Percentiles rank a stretch among this genome's conserved stretches.
These are phyloP conservation scores for Cantharis rufa DNA, from an alignment of 2,888 invertebrate species.

Conservation along the genomic window DNA sequence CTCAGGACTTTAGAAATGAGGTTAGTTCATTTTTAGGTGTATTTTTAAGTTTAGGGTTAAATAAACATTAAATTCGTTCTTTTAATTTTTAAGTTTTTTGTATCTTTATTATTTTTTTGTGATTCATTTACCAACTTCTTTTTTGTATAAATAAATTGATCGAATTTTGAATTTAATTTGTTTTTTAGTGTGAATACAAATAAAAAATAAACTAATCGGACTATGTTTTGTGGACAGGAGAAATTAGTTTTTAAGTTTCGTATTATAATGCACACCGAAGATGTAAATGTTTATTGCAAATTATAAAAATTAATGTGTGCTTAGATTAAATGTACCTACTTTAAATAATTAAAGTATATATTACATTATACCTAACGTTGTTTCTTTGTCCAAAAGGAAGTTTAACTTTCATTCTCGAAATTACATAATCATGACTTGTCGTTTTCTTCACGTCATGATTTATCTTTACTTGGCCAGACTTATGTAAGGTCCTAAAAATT, in stretches of 20 bases:
- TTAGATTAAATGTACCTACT: constrained; percentile 26
- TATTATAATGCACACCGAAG: constrained; percentile 25
- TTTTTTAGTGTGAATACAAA: background rate
- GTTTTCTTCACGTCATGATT: background rate
- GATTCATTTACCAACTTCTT: background rate
- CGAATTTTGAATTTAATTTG: background rate
- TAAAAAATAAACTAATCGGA: background rate
- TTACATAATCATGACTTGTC: background rate
- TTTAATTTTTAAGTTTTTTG: constrained; percentile 7
- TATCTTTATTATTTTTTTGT: constrained; percentile 3
- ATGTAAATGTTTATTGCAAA: constrained; percentile 31
- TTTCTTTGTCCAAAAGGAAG: background rate
- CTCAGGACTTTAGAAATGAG: constrained; percentile 24
- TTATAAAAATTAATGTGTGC: constrained; percentile 26
- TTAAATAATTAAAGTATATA: background rate
- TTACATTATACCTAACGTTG: background rate
- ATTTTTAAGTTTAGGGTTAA: constrained; percentile 18
- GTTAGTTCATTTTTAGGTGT: constrained; percentile 25
- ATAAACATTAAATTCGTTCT: constrained; percentile 4
- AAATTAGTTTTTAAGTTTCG: constrained; percentile 3
- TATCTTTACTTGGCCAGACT: background rate
- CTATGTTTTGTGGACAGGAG: background rate
- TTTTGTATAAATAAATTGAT: background rate
- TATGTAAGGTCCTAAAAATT: background rate
- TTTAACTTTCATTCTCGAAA: background rate